Conservation (phyloP, 2,113 vertebrate genomes). For the Caloenas nicobarica region DNA sequence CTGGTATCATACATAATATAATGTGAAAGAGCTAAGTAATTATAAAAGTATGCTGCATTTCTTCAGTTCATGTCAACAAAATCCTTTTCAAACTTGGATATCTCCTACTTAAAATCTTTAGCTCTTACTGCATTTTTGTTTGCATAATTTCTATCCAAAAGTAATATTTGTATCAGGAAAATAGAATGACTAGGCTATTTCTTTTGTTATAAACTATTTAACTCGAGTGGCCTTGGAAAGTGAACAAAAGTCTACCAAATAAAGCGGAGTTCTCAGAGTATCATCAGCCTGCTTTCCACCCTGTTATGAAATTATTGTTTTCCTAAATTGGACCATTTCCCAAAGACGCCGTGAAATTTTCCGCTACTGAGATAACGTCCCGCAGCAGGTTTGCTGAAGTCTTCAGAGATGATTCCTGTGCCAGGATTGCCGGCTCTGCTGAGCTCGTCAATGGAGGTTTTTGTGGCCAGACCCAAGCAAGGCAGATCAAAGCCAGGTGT, state of each 20-base stretch:
- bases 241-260: background rate
- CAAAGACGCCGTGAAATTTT: background rate
- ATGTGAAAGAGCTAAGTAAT: constrained; percentile 29
- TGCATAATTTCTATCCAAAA: constrained; percentile 49
- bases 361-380: background rate
- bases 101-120: background rate
- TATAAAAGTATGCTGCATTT: constrained; percentile 18
- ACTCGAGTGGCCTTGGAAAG: background rate
- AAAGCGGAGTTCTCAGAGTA: constrained; percentile 10
- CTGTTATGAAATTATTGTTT: constrained; percentile 24
- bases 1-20: background rate
- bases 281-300: background rate
- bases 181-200: background rate
- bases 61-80: background rate
- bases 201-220: background rate
- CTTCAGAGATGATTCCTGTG: background rate
- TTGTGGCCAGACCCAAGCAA: background rate
- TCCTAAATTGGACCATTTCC: constrained; percentile 9
- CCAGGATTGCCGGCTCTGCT: background rate
- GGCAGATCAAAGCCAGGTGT: background rate
- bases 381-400: background rate
- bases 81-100: background rate
- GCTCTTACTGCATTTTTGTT: background rate
- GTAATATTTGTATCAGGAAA: constrained; percentile 24
- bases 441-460: background rate